Evolutionary conservation across 2,113 vertebrate genomes (phyloP).

Genomic region (Oncorhynchus keta): DNA sequence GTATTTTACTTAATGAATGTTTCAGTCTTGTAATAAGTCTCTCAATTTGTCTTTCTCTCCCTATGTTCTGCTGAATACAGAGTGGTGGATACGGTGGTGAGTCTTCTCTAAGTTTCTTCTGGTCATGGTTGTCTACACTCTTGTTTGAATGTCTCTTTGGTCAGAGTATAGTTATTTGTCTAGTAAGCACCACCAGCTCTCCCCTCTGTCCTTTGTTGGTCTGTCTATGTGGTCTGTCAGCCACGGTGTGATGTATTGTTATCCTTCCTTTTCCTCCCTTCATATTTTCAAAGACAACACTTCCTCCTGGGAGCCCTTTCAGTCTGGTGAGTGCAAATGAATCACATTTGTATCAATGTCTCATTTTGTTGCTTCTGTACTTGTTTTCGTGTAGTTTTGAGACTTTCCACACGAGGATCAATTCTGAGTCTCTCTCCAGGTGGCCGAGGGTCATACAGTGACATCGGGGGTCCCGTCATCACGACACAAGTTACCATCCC

Average conservation of each 20-base stretch:
- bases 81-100: conserved; percentile 95
- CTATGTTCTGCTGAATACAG: conserved; percentile 65
- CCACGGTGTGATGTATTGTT: conserved; percentile 35
- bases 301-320: conserved; percentile 75
- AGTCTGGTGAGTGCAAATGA: conserved; percentile 65
- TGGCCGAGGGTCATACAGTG: conserved; percentile 90
- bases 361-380: conserved; percentile 14
- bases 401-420: neutral
- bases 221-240: conserved; percentile 16
- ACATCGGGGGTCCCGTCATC: conserved; percentile 95
- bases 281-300: conserved; percentile 69
- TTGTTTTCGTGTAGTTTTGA: neutral
- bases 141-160: neutral
- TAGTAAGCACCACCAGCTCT: neutral
- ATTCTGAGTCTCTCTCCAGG: conserved; percentile 51
- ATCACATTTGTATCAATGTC: conserved; percentile 11
- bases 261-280: conserved; percentile 39
- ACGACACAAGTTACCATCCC: conserved; percentile 99
- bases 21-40: conserved; percentile 1
- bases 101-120: conserved; percentile 46
- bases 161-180: neutral
- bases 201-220: neutral
- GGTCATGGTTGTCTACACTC: neutral
- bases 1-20: neutral
- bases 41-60: conserved; percentile 12